Evolutionary conservation across 2,113 vertebrate species (phyloP).

Genomic region (Stigmatopora nigra): DNA sequence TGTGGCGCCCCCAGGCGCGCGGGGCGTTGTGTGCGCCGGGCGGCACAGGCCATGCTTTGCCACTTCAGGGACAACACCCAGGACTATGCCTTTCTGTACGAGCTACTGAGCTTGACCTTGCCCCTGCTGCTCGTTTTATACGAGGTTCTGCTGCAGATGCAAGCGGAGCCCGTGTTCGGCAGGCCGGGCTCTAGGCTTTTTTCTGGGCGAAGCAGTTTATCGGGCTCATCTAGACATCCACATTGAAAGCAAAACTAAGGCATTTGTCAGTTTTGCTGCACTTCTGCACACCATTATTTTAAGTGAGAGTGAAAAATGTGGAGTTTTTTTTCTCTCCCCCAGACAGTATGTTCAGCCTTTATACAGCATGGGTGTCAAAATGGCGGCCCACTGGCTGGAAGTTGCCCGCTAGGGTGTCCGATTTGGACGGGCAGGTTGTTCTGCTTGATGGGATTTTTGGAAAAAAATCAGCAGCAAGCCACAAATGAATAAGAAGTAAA

Average conservation of each 20-base stretch:
- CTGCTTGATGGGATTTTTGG: too few relatives aligned
- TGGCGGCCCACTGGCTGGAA: too few relatives aligned
- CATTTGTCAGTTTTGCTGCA: conserved; percentile 20
- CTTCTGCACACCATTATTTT: conserved; percentile 38
- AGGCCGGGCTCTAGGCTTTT: conserved; percentile 62
- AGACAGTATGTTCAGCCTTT: too few relatives aligned
- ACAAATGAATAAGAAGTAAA: too few relatives aligned
- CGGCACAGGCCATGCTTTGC: conserved; percentile 61
- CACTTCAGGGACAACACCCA: conserved; percentile 86
- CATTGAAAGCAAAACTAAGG: conserved; percentile 35
- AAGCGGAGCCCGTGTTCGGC: conserved; percentile 71
- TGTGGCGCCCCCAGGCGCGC: conserved; percentile 75
- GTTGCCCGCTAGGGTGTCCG: too few relatives aligned
- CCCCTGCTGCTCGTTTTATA: conserved; percentile 81
- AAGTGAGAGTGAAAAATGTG: neutral
- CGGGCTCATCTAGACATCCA: conserved; percentile 48
- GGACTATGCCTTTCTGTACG: conserved; percentile 83
- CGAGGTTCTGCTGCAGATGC: conserved; percentile 82
- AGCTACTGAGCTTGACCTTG: conserved; percentile 87
- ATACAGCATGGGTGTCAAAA: too few relatives aligned
- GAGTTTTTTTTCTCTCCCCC: too few relatives aligned
- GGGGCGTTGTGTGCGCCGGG: conserved; percentile 71
- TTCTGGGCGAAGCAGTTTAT: conserved; percentile 71
- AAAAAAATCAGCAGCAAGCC: too few relatives aligned
- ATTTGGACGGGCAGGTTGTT: too few relatives aligned